Percentiles rank a stretch among this genome's conserved stretches.
phyloP scores from a whole-genome alignment of 2,888 invertebrate species.

The Leptinotarsa tumamoca region DNA sequence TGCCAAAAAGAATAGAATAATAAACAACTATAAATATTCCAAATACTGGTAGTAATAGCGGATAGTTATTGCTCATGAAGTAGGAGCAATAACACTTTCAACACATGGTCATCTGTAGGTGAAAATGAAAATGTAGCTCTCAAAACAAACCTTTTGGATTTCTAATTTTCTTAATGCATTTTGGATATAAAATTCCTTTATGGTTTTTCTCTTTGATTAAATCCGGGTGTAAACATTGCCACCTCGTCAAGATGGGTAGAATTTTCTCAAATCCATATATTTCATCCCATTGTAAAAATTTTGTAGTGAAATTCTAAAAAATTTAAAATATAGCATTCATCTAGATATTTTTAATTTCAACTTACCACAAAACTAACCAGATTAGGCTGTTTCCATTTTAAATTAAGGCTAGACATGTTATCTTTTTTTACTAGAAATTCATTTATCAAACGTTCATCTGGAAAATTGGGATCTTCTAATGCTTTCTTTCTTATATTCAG shows the following conservation, averaged over 20 bases:
- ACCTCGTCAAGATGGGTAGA: slow-evolving; percentile 80
- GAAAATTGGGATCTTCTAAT: slow-evolving; percentile 74
- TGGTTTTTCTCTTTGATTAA: slow-evolving; percentile 40
- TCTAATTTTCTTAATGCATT: slow-evolving; percentile 71
- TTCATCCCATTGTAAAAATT: slow-evolving; percentile 80
- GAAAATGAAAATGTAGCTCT: background rate
- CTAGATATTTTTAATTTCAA: background rate
- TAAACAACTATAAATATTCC: no score
- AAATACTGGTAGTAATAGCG: background rate
- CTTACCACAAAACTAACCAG: slow-evolving; percentile 78
- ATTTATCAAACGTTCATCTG: slow-evolving; percentile 78
- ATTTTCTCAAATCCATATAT: slow-evolving; percentile 83
- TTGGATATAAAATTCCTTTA: slow-evolving; percentile 65
- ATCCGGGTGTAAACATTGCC: slow-evolving; percentile 74
- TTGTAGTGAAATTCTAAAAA: slow-evolving; percentile 74
- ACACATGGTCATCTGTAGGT: no score
- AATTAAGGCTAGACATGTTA: slow-evolving; percentile 69
- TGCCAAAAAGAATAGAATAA: no score
- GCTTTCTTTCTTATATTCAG: slow-evolving; percentile 77
- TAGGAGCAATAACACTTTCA: no score
- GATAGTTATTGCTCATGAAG: background rate
- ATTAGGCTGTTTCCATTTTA: slow-evolving; percentile 76
- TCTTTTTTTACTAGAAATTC: slow-evolving; percentile 76
- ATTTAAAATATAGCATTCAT: slow-evolving; percentile 21
- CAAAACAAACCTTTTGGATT: slow-evolving; percentile 64